These are phyloP conservation scores for Monopterus albus DNA, from an alignment of 2,113 vertebrate genomes.

Conservation along the genomic window DNA sequence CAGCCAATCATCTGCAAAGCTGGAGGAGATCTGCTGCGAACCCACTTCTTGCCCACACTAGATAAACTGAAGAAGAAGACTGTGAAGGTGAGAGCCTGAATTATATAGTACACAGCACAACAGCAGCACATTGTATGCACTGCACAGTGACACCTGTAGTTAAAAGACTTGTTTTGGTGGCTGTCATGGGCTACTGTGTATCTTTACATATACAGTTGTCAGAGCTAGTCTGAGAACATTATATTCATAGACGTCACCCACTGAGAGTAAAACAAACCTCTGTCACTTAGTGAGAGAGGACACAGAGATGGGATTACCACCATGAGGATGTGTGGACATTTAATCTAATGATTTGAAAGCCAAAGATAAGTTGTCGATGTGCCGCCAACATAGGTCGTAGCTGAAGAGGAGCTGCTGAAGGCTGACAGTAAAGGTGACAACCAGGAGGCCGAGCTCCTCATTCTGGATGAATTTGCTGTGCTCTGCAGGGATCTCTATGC, in stretches of 20 bases:
- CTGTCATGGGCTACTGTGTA: too few relatives aligned
- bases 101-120: neutral
- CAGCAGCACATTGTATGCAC: neutral
- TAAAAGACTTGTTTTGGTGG: too few relatives aligned
- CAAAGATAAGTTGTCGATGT: slow-evolving; percentile 19
- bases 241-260: neutral
- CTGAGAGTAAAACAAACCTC: slow-evolving; percentile 4
- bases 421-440: slow-evolving; percentile 91
- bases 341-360: neutral
- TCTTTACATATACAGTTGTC: too few relatives aligned
- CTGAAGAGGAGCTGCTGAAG: slow-evolving; percentile 93
- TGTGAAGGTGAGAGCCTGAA: slow-evolving; percentile 79
- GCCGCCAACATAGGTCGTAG: slow-evolving; percentile 78
- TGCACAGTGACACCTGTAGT: slow-evolving; percentile 11
- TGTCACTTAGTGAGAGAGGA: neutral
- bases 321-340: neutral
- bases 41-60: slow-evolving; percentile 94
- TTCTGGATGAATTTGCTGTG: slow-evolving; percentile 95
- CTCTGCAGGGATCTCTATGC: slow-evolving; percentile 96
- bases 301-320: neutral
- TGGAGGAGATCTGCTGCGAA: slow-evolving; percentile 89
- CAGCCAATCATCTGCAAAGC: slow-evolving; percentile 98
- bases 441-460: slow-evolving; percentile 94
- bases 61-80: slow-evolving; percentile 97
- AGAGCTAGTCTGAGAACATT: too few relatives aligned